Evolutionary conservation across 2,797 vertebrate genomes (phyloP), one percentile per base, ranked within the genome.

Genomic region (Galaxias olidus): DNA sequence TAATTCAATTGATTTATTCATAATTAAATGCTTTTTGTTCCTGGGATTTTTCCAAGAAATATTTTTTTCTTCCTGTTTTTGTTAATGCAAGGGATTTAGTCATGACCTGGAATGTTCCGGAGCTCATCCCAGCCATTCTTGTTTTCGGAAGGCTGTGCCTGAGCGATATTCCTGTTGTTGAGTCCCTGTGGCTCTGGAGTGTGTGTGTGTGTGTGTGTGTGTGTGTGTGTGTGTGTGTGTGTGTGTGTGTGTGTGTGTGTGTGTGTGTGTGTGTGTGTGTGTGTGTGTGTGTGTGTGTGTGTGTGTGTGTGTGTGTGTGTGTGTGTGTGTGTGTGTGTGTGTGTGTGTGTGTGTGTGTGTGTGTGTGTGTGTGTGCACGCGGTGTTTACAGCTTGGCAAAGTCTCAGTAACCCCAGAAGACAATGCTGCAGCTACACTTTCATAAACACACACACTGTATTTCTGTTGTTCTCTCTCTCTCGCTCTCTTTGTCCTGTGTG

Each of bases 261-360:
- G 47, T 48, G 11, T 53, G 61, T 55, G 2, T 51, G 40, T 43
- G 59, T 40, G 52, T 17, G 46, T 2, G 10, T 51, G 40, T 42
- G 40, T 47, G 12, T 45, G 45, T 20, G 14, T 53, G 18, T 59
- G 30, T 67, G 42, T 72, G 53, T 68, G 54, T 10, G 78, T 71
- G 49, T 51, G 49, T n/a, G n/a, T n/a, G n/a, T n/a, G n/a, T n/a
- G n/a, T n/a, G n/a, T n/a, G n/a, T n/a, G n/a, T n/a, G n/a, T n/a
- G n/a, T n/a, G n/a, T n/a, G n/a, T 45, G 50, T 15, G 50, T 52
- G 15, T 10, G 50, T 15, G 50, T 52, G 50, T 52, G 50, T 52
- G 18, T 52, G 17, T 52, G 50, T 4, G 17, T 9, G 50, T 52
- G 18, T 1, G 45, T 46, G 45, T 46, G 45, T 46, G 45, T 46